These are phyloP conservation scores for Limnephilus rhombicus DNA, from an alignment of 2,888 invertebrate genomes.

Conservation along the genomic window DNA sequence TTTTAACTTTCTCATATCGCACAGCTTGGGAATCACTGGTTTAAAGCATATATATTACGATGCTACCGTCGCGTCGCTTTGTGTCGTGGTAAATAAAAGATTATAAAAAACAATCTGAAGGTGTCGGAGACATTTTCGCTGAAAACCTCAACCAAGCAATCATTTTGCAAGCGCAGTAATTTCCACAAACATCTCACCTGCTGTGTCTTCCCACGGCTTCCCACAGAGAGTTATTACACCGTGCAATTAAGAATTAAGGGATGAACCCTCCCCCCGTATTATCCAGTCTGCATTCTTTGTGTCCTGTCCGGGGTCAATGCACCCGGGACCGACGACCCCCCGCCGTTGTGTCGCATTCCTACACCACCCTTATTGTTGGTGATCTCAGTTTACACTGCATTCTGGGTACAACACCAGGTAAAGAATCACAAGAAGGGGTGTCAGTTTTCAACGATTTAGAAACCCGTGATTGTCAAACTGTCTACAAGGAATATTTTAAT, in stretches of 20 bases:
- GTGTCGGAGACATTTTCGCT: not conserved
- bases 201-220: not conserved
- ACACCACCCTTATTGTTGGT: not conserved
- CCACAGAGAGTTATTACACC: not conserved
- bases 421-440: not conserved
- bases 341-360: not conserved
- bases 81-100: not conserved
- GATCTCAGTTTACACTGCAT: not conserved
- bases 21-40: too few species aligned
- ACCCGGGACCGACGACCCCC: constrained; percentile 6
- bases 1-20: too few species aligned
- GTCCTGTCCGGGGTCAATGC: not conserved
- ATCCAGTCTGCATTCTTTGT: constrained; percentile 8
- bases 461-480: not conserved
- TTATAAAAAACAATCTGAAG: not conserved
- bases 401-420: not conserved
- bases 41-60: not conserved
- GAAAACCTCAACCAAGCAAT: not conserved
- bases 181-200: not conserved
- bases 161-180: not conserved
- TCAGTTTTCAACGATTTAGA: not conserved
- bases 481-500: too few species aligned
- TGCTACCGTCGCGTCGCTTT: not conserved
- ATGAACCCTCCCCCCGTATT: not conserved
- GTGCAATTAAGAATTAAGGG: not conserved